Percentiles rank a stretch among this genome's conserved stretches.
Conservation (phyloP, 2,888 invertebrate genomes). For the Caenorhabditis sp. region DNA sequence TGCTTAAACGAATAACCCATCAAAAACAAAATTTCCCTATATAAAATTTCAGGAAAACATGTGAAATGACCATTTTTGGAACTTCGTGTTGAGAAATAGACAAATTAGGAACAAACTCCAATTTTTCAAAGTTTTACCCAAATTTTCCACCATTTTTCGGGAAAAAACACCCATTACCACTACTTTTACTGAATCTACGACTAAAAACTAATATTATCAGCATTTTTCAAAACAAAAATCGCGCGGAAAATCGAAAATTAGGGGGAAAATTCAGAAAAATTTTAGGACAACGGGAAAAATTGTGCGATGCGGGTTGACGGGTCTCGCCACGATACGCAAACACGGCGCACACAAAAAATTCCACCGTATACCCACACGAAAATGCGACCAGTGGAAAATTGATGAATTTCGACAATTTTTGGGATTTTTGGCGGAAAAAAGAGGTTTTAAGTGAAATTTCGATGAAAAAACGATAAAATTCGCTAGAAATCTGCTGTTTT, state of each 20-base stretch:
- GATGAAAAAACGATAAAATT: background rate
- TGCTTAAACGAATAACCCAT: slow-evolving; percentile 44
- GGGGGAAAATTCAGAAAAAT: slow-evolving; percentile 48
- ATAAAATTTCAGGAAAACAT: background rate
- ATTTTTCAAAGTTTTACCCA: background rate
- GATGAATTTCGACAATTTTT: background rate
- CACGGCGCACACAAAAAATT: slow-evolving; percentile 8
- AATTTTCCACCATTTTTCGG: background rate
- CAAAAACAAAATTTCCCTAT: background rate
- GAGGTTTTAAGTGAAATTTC: background rate
- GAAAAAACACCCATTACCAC: background rate
- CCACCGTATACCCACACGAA: slow-evolving; percentile 40
- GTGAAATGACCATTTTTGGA: background rate
- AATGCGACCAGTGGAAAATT: background rate
- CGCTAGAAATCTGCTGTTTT: background rate
- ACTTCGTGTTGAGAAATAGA: slow-evolving; percentile 47
- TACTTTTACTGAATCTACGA: background rate
- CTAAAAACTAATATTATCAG: slow-evolving; percentile 14
- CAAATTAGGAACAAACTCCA: slow-evolving; percentile 22
- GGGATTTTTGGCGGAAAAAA: background rate
- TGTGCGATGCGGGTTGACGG: slow-evolving; percentile 13
- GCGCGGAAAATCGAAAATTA: slow-evolving; percentile 25
- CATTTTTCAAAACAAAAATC: slow-evolving; percentile 28
- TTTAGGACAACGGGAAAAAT: slow-evolving; percentile 51
- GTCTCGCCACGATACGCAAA: slow-evolving; percentile 63